These are phyloP conservation scores for Hartigia nigra DNA, from an alignment of 2,888 invertebrate genomes.

Conservation along the genomic window DNA sequence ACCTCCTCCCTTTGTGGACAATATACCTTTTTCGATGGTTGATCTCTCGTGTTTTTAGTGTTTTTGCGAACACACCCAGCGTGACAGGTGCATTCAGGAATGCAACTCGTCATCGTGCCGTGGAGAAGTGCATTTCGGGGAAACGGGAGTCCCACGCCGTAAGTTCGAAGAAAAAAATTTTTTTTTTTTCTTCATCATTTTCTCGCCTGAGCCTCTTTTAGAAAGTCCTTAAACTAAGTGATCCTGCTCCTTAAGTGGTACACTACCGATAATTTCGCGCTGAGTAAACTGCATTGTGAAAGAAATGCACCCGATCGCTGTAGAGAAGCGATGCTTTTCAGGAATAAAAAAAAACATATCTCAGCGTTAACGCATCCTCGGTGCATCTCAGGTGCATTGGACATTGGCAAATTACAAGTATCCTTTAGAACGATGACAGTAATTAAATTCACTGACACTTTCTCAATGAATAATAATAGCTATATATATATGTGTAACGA, in stretches of 20 bases:
- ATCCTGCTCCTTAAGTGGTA: background rate
- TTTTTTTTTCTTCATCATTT: background rate
- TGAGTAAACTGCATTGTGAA: background rate
- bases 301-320: background rate
- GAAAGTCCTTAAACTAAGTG: background rate
- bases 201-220: background rate
- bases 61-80: background rate
- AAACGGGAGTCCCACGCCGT: background rate
- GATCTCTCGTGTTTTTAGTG: background rate
- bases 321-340: too few relatives aligned
- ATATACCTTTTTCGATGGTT: background rate
- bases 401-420: background rate
- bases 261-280: background rate
- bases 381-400: background rate
- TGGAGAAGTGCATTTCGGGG: background rate
- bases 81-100: background rate
- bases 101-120: background rate
- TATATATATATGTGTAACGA: background rate
- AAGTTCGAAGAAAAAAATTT: background rate
- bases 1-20: slow-evolving; percentile 1
- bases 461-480: background rate
- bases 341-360: too few relatives aligned
- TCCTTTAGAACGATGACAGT: background rate
- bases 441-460: background rate
- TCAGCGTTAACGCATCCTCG: background rate